Base-by-base conservation (phyloP, 2,888 invertebrate species). In the Tanytarsus gracilentus region DNA sequence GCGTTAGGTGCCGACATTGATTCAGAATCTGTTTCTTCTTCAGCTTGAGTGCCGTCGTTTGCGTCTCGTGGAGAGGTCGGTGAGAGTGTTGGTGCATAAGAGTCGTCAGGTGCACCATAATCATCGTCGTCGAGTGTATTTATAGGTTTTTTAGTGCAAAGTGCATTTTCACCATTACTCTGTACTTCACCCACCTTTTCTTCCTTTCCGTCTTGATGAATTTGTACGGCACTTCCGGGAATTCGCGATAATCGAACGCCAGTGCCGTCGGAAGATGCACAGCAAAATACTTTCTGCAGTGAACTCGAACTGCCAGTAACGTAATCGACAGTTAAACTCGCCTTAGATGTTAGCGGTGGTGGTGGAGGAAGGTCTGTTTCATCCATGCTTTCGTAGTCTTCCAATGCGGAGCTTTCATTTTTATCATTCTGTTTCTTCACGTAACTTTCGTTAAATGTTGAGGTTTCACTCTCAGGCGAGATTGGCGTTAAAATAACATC, bases 191-290 rank as follows among this genome's bases (percentile, higher is more conserved):
- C 61, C 50, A 65, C 64, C 26, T 66, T 64, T 26, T 40, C 16
- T 26, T 30, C 16, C 9, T n/a, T 68, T 16, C 69, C 72, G 61
- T 78, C 78, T 51, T 80, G 81, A 66, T 84, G 76, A 26, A 86
- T 82, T 74, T 87, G 84, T 11, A 87, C 85, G 0, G 86, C 85
- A 70, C 85, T 85, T 1, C 86, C 86, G 0, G 86, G 86, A 18
- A 70, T n/a, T 36, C 68, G 68, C 16, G 65, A 62, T 8, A 67
- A 14, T 23, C 55, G 68, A 63, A 61, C 64, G 63, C 56, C 64
- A 48, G 59, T 61, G 27, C 62, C 64, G 60, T 64, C 65, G 65
- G 67, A 44, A 66, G 64, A 61, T 61, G 69, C 71, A 60, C 74
- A 74, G 65, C 74, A 74, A 62, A 74, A 73, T 29, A 73, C 72